Percentiles rank a stretch among this genome's conserved stretches.
Evolutionary conservation across 2,113 vertebrate species (phyloP).

Genomic region (Tympanuchus pallidicinctus): DNA sequence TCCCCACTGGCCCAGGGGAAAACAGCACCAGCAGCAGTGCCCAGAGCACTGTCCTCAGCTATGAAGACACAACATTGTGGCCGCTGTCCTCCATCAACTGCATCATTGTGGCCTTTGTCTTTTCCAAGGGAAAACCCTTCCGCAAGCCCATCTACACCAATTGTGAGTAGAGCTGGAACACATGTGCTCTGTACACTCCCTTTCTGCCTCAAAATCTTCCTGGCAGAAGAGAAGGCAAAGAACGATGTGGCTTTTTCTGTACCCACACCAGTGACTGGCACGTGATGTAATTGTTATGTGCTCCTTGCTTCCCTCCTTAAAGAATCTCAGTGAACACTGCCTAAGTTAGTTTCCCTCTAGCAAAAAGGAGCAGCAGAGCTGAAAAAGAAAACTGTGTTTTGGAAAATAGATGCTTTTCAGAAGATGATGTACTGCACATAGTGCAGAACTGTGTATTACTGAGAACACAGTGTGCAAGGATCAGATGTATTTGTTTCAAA

Average conservation of each 20-base stretch:
- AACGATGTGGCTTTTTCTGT: background rate
- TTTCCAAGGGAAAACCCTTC: constrained; percentile 81
- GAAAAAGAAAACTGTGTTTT: background rate
- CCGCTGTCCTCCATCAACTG: constrained; percentile 67
- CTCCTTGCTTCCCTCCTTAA: background rate
- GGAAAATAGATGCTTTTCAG: background rate
- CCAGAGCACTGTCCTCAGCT: constrained; percentile 53
- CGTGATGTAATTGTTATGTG: background rate
- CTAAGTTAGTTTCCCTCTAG: background rate
- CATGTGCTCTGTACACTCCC: background rate
- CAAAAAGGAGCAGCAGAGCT: background rate
- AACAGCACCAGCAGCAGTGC: background rate
- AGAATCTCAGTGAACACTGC: background rate
- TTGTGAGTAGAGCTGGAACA: constrained; percentile 64
- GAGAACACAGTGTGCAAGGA: background rate
- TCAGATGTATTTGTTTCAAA: background rate
- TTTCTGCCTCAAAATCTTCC: background rate
- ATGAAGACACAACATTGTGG: constrained; percentile 71
- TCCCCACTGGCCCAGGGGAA: background rate
- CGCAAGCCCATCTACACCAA: constrained; percentile 78
- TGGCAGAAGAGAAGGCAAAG: background rate
- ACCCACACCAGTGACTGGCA: background rate
- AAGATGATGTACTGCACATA: background rate
- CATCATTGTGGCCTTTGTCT: constrained; percentile 70
- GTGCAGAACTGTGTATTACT: background rate